Evolutionary conservation across 2,888 invertebrate genomes (phyloP), one percentile per base, ranked within the genome.

Genomic region (Bibio marci): DNA sequence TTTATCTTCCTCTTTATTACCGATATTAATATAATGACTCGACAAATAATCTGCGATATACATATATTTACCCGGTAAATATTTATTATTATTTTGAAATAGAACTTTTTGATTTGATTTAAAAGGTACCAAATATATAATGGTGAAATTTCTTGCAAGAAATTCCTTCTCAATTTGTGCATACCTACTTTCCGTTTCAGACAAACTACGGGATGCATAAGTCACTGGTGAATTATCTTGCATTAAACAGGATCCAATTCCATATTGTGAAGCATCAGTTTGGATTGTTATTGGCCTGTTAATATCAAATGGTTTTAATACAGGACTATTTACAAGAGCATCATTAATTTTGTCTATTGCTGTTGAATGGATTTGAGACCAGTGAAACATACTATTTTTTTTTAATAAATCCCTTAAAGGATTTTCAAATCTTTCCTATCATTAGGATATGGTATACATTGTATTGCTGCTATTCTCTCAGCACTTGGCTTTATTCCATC

Each of bases 131-230:
- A 47, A 48, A 50, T 5, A 52, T 44, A 45, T 47, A 53, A 37
- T 40, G 27, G 28, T 46, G 43, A 40, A 47, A 49, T 40, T 43
- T 41, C 22, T 41, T 35, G 33, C 45, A 46, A 8, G 44, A 3
- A 54, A 40, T 44, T 59, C 55, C 42, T 58, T 58, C 46, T 60
- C 56, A 7, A 61, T 56, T 47, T 61, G 56, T 4, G 55, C 47
- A 46, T 53, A 56, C 28, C 49, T 53, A 42, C 49, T 45, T 40
- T 57, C 53, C 26, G 49, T 46, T 26, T 41, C 30, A 11, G 44
- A 50, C n/a, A 57, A 39, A 22, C 48, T 50, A 44, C 52, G 35
- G 22, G 55, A 57, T 5, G 54, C 52, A 46, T 49, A 57, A n/a
- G 50, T 50, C 12, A 57, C 47, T 15, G 54, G 54, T 25, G 47